phyloP scores from a whole-genome alignment of 2,113 vertebrate genomes.

The Atrichornis clamosus region DNA sequence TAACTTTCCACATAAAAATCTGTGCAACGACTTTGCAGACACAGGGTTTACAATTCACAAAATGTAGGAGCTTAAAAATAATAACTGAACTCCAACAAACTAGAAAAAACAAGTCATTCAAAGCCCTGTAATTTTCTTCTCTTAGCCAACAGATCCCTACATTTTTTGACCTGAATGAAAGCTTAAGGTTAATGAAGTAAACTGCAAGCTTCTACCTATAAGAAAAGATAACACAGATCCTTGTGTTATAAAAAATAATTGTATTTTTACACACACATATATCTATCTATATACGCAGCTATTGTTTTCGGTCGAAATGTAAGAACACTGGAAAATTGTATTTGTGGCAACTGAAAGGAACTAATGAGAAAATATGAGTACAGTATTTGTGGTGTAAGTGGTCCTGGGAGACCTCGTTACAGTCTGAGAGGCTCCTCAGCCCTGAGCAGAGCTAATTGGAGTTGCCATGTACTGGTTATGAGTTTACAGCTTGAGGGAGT shows the following conservation, averaged over 20 bases:
- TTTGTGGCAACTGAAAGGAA: conserved; percentile 78
- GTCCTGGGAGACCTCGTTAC: conserved; percentile 89
- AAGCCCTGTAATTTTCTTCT: neutral
- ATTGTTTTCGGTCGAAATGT: conserved; percentile 64
- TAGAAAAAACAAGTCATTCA: neutral
- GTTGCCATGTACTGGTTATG: conserved; percentile 71
- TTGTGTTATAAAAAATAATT: conserved; percentile 67
- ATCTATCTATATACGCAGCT: neutral
- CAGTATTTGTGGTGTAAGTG: conserved; percentile 64
- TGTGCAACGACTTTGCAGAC: neutral
- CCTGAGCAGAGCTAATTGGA: conserved; percentile 82
- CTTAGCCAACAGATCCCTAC: conserved; percentile 19
- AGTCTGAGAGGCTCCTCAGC: conserved; percentile 74
- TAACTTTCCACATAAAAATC: neutral
- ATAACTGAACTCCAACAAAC: neutral
- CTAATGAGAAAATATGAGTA: conserved; percentile 82
- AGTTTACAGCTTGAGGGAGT: conserved; percentile 63
- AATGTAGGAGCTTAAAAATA: neutral
- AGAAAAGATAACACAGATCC: conserved; percentile 57
- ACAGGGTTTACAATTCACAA: neutral
- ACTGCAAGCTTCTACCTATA: conserved; percentile 47
- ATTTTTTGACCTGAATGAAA: conserved; percentile 53
- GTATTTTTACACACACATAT: conserved; percentile 36
- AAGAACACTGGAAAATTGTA: conserved; percentile 69
- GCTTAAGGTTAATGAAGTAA: conserved; percentile 70